Evolutionary conservation across 2,113 vertebrate species (phyloP), one percentile per base, ranked within the genome.

Genomic region (Macheiramphus alcinus): DNA sequence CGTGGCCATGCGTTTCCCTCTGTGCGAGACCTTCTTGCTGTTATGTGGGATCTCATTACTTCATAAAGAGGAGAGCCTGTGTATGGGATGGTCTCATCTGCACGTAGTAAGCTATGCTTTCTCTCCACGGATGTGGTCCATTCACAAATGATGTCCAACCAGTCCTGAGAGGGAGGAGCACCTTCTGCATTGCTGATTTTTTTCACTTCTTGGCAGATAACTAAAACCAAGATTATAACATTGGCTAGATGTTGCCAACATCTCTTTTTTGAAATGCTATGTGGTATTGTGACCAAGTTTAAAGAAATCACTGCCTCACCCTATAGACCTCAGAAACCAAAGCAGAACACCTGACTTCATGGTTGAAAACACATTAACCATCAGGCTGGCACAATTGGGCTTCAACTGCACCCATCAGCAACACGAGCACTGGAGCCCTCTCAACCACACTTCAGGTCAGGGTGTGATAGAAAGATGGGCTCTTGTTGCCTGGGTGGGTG

Each of bases 91-190:
- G 32, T 48, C n/a, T 92, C 63, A 38, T 56, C 14, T 52, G 20
- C 4, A 0, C 2, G 0, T 59, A 31, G 7, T 10, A 63, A n/a
- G 31, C n/a, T 43, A 62, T 0, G 0, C 56, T 80, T 86, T 79
- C 40, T 43, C 43, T 83, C 40, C 52, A 16, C 48, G 68, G 70
- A 42, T 38, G 50, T 31, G 52, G 29, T 70, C 40, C 10, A 13
- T 79, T 93, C 50, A 58, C 26, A 84, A 84, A 40, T 40, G 4
- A 29, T 55, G n/a, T 36, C 40, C 58, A 65, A 43, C 15, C 26
- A 78, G 23, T 53, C 48, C 12, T 88, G 74, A 85, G 23, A 74
- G 17, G 26, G 48, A 87, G 16, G 5, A 88, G 13, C 8, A 76
- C 22, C 55, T 86, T 42, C 45, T 73, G 25, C 36, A 53, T 11